Evolutionary conservation across 2,888 invertebrate species (phyloP).

Genomic region (Thera obeliscata): DNA sequence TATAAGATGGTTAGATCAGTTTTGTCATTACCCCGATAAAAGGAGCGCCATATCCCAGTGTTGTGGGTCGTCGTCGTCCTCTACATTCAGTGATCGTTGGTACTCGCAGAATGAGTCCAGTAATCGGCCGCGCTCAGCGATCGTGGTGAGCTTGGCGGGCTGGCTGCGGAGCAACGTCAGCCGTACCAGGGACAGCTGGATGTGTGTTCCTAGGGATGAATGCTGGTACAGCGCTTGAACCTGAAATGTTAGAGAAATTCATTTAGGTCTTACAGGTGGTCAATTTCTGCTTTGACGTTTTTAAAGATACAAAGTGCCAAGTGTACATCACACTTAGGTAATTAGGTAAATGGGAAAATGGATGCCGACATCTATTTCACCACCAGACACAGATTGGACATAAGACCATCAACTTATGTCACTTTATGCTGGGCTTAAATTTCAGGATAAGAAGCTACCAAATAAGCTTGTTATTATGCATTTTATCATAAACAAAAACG

Average conservation of each 20-base stretch:
- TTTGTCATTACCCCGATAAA: conserved; percentile 86
- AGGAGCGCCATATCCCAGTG: conserved; percentile 93
- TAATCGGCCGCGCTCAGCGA: conserved; percentile 86
- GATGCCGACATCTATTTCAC: no score
- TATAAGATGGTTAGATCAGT: no score
- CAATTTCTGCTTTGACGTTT: no score
- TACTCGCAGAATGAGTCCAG: conserved; percentile 91
- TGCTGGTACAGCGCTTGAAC: conserved; percentile 92
- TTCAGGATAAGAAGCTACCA: no score
- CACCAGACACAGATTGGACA: no score
- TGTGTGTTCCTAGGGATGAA: conserved; percentile 86
- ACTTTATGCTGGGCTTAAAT: no score
- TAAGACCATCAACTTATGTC: no score
- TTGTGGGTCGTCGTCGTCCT: conserved; percentile 87
- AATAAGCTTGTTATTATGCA: no score
- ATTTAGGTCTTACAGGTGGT: no score
- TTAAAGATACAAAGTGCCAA: no score
- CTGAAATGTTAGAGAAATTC: conserved; percentile 60
- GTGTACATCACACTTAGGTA: no score
- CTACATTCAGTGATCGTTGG: conserved; percentile 86
- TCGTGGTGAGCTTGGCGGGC: conserved; percentile 85
- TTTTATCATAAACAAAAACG: background rate
- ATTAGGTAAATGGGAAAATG: no score
- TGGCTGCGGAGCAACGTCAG: conserved; percentile 88
- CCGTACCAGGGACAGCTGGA: conserved; percentile 88